Evolutionary conservation across 2,888 invertebrate species (phyloP).

Genomic region (Fragum whitleyi): DNA sequence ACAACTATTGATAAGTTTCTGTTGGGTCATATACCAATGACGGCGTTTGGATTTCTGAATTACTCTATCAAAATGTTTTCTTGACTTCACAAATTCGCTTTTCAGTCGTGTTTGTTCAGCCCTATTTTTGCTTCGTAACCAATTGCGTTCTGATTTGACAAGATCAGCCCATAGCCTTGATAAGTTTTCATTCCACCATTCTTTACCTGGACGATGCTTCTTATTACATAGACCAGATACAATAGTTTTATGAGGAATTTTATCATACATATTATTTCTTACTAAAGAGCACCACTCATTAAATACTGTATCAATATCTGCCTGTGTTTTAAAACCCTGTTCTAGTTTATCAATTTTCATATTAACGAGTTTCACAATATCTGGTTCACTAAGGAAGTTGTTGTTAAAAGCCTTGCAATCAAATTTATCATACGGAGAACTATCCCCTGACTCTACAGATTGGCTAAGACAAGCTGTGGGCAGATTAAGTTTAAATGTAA

Average conservation of each 20-base stretch:
- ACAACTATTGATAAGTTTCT: slow-evolving; percentile 11
- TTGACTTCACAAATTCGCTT: neutral
- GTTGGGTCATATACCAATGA: slow-evolving; percentile 30
- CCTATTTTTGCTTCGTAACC: slow-evolving; percentile 30
- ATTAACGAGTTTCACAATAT: neutral
- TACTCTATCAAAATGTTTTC: slow-evolving; percentile 26
- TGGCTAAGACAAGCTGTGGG: neutral
- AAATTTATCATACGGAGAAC: slow-evolving; percentile 1
- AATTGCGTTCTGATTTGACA: slow-evolving; percentile 1
- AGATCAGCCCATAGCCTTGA: slow-evolving; percentile 9
- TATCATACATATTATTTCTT: slow-evolving; percentile 21
- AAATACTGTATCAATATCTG: slow-evolving; percentile 28
- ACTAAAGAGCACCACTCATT: slow-evolving; percentile 27
- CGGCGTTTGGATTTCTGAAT: slow-evolving; percentile 29
- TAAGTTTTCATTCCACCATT: slow-evolving; percentile 20
- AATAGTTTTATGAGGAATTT: slow-evolving; percentile 24
- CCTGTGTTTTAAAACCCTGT: slow-evolving; percentile 1
- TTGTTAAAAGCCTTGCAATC: neutral
- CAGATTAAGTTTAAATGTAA: slow-evolving; percentile 31
- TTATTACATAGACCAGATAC: neutral
- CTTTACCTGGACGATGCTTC: slow-evolving; percentile 9
- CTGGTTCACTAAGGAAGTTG: neutral
- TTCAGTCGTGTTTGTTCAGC: neutral
- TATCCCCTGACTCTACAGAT: neutral
- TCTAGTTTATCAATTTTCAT: slow-evolving; percentile 3